Conservation (phyloP, 2,888 invertebrate genomes). For the Lepidonotus clava region DNA sequence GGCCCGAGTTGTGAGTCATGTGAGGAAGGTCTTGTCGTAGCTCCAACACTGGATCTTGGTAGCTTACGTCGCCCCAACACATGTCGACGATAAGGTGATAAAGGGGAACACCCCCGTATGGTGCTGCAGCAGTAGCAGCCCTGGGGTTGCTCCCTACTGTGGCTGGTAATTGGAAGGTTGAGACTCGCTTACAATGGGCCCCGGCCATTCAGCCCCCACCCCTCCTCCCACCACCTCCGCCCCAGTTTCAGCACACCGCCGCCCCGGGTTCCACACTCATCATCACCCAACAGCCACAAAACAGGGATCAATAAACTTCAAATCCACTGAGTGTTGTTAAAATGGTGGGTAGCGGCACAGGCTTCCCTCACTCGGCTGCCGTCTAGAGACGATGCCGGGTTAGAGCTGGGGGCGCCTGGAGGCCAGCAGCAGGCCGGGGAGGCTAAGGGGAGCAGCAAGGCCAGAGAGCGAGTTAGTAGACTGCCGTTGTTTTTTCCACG, state of each 20-base stretch:
- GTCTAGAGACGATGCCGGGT: neutral
- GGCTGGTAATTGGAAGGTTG: constrained; percentile 23
- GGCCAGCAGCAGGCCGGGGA: neutral
- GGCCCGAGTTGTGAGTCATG: neutral
- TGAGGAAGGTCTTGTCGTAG: neutral
- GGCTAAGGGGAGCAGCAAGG: constrained; percentile 3
- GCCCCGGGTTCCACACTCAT: neutral
- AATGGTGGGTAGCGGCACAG: neutral
- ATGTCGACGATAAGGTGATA: neutral
- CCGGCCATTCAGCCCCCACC: constrained; percentile 5
- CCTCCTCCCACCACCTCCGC: neutral
- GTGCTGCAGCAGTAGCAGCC: neutral
- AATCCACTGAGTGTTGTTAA: constrained; percentile 32
- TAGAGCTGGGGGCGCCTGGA: neutral
- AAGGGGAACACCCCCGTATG: neutral
- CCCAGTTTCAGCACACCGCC: neutral
- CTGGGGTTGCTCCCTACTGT: constrained; percentile 13
- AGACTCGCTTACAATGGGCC: constrained; percentile 2
- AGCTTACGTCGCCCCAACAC: too few relatives aligned
- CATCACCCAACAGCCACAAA: neutral
- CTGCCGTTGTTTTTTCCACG: neutral
- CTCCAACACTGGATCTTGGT: neutral
- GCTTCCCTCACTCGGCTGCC: neutral
- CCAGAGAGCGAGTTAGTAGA: too few relatives aligned
- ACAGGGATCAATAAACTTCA: constrained; percentile 25